Conservation (phyloP, 2,888 invertebrate species). For the Athalia circularis region DNA sequence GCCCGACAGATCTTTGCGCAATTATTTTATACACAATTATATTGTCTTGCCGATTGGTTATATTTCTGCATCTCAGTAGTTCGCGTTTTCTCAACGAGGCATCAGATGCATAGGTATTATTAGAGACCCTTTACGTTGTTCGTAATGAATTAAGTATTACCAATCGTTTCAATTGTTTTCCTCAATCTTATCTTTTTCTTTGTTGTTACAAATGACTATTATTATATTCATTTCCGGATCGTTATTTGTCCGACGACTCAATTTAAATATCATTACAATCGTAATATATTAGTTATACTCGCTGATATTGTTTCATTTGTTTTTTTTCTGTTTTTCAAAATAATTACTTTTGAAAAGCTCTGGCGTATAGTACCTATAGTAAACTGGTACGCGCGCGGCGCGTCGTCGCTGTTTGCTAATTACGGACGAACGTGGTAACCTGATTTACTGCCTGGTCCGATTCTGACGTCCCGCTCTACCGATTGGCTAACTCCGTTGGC, state of each 20-base stretch:
- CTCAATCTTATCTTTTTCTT: too few species aligned
- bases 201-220: too few species aligned
- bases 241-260: not conserved
- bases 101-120: too few species aligned
- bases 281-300: too few species aligned
- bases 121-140: too few species aligned
- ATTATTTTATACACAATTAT: constrained; percentile 24
- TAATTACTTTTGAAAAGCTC: not conserved
- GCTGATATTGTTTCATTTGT: too few species aligned
- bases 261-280: too few species aligned
- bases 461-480: constrained; percentile 67
- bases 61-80: not conserved
- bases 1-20: not conserved
- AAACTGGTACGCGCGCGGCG: constrained; percentile 51
- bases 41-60: not conserved
- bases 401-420: constrained; percentile 71
- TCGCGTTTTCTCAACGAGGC: not conserved
- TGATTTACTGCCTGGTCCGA: constrained; percentile 67
- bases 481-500: constrained; percentile 59
- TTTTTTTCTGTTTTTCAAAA: too few species aligned
- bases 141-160: too few species aligned
- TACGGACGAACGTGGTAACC: constrained; percentile 67
- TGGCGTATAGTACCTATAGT: constrained; percentile 21
- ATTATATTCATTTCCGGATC: not conserved
- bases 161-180: too few species aligned